These are phyloP conservation scores for Epistrophella euchroma DNA, from an alignment of 2,888 invertebrate species.

Conservation along the genomic window DNA sequence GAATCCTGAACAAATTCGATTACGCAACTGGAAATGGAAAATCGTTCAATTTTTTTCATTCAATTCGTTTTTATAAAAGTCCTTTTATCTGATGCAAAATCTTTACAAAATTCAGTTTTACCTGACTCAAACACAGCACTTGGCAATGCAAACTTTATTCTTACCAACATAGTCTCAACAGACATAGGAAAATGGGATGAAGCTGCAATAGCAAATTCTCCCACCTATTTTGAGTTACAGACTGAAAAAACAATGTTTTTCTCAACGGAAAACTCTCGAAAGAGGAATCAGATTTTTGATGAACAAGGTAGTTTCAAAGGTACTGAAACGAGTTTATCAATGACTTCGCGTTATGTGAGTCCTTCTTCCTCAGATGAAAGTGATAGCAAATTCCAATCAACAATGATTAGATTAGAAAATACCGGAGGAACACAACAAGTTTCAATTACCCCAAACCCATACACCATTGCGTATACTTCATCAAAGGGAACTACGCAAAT, in stretches of 20 bases:
- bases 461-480: neutral
- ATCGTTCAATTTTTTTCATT: conserved; percentile 42
- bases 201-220: neutral
- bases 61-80: conserved; percentile 48
- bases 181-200: conserved; percentile 9
- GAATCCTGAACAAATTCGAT: conserved; percentile 13
- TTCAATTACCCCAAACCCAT: conserved; percentile 18
- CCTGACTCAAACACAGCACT: conserved; percentile 33
- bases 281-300: neutral
- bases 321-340: conserved; percentile 9
- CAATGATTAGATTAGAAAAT: conserved; percentile 39
- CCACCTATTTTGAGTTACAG: neutral
- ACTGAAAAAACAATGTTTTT: neutral
- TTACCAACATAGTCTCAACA: neutral
- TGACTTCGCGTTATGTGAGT: neutral
- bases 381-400: conserved; percentile 12
- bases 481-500: conserved; percentile 33
- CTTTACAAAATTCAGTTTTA: conserved; percentile 18
- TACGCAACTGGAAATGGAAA: conserved; percentile 65
- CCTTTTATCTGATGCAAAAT: conserved; percentile 48
- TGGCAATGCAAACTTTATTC: neutral
- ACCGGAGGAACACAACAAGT: conserved; percentile 23
- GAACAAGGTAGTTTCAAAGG: conserved; percentile 5
- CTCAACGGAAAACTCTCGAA: neutral
- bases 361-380: neutral